phyloP scores from a whole-genome alignment of 2,113 vertebrate genomes.

The Leucoraja erinaceus region DNA sequence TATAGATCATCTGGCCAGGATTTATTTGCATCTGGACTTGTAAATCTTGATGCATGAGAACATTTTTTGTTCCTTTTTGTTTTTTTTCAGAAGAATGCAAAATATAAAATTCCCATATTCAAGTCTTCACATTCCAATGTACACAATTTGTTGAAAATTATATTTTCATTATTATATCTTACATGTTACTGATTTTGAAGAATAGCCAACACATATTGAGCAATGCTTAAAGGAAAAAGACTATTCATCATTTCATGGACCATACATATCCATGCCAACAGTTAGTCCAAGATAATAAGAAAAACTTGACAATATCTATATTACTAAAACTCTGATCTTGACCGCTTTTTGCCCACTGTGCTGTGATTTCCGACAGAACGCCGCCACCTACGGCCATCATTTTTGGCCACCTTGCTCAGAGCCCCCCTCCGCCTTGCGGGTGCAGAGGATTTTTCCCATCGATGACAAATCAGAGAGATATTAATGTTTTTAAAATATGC shows the following conservation, averaged over 20 bases:
- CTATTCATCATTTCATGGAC: background rate
- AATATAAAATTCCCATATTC: background rate
- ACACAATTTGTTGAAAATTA: background rate
- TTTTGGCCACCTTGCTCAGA: too few relatives aligned
- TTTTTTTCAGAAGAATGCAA: background rate
- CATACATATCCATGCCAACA: background rate
- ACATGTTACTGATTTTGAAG: too few relatives aligned
- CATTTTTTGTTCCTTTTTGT: background rate
- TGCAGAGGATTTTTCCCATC: too few relatives aligned
- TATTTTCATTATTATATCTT: too few relatives aligned
- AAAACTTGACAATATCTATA: background rate
- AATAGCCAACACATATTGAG: background rate
- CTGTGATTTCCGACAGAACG: too few relatives aligned
- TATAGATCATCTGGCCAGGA: background rate
- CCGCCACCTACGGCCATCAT: too few relatives aligned
- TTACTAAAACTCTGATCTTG: too few relatives aligned
- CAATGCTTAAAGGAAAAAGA: background rate
- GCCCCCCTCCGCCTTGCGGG: too few relatives aligned
- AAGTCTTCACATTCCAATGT: background rate
- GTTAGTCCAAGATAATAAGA: background rate
- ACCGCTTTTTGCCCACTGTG: too few relatives aligned
- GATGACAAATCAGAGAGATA: too few relatives aligned
- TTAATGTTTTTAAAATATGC: too few relatives aligned
- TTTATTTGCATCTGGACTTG: background rate
- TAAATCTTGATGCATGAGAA: background rate